A percentile compares a stretch with the other conserved stretches of the same genome.
phyloP scores from a whole-genome alignment of 2,113 vertebrate genomes.

The Nipponia nippon region DNA sequence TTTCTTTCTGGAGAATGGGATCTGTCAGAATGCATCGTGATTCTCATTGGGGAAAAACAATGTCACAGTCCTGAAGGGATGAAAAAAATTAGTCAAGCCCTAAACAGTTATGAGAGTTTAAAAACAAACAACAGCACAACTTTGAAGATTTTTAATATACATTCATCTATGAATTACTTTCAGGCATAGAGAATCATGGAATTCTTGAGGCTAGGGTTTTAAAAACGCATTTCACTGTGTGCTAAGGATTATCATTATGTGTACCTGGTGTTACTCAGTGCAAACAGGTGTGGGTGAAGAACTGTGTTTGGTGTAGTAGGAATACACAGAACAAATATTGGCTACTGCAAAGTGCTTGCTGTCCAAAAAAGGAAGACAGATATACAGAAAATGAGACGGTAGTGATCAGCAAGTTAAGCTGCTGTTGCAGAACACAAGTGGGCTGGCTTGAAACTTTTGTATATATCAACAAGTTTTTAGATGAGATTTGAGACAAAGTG shows the following conservation, averaged over 20 bases:
- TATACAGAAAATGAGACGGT: neutral
- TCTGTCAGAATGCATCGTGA: constrained; percentile 8
- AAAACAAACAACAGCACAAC: neutral
- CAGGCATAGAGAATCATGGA: accelerated
- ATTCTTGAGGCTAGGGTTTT: neutral
- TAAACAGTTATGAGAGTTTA: neutral
- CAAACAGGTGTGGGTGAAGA: neutral
- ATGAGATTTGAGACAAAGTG: neutral
- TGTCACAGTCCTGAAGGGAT: neutral
- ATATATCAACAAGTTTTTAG: neutral
- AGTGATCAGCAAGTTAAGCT: neutral
- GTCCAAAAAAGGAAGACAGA: neutral
- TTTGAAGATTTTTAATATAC: neutral
- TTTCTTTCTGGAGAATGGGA: neutral
- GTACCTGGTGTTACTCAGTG: neutral
- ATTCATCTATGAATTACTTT: neutral
- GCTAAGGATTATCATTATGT: neutral
- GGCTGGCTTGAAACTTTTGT: neutral
- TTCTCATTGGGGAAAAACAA: neutral
- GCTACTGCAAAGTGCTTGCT: neutral
- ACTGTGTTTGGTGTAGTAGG: neutral
- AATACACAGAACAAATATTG: neutral
- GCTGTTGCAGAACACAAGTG: neutral
- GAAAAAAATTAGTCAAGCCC: neutral
- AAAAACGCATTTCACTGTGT: neutral